Conservation (phyloP, 2,113 vertebrate species). For the Numida meleagris region DNA sequence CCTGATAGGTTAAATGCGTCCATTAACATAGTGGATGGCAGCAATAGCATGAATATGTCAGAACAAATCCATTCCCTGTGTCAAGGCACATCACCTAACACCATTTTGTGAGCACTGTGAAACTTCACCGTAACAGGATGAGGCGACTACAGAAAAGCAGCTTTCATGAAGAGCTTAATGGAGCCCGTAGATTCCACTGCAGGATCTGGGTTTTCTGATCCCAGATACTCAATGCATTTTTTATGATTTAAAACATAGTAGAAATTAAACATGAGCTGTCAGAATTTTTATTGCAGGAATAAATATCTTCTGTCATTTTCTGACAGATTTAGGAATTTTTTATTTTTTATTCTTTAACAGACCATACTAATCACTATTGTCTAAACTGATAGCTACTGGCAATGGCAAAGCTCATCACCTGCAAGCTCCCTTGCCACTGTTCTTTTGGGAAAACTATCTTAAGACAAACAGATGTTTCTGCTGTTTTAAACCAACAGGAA, state of each 20-base stretch:
- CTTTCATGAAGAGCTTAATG: background rate
- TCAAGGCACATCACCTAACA: background rate
- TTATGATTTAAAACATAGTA: background rate
- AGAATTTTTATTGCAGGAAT: slow-evolving; percentile 21
- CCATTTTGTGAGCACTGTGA: background rate
- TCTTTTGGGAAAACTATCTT: slow-evolving; percentile 67
- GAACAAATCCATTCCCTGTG: background rate
- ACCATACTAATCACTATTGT: slow-evolving; percentile 36
- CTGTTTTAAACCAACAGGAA: slow-evolving; percentile 74
- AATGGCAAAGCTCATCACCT: slow-evolving; percentile 73
- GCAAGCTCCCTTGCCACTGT: slow-evolving; percentile 70
- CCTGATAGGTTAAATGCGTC: background rate
- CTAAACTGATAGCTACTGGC: slow-evolving; percentile 72
- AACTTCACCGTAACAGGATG: background rate
- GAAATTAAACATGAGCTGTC: slow-evolving; percentile 29
- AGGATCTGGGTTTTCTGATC: background rate
- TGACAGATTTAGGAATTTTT: background rate
- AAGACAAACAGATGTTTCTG: slow-evolving; percentile 74
- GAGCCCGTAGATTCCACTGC: background rate
- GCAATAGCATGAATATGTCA: background rate
- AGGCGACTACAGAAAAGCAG: background rate
- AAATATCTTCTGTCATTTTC: background rate
- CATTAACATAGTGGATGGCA: background rate
- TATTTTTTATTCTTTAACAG: background rate
- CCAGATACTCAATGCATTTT: background rate